Evolutionary conservation across 2,113 vertebrate genomes (phyloP).

Genomic region (Gallinago undulata): DNA sequence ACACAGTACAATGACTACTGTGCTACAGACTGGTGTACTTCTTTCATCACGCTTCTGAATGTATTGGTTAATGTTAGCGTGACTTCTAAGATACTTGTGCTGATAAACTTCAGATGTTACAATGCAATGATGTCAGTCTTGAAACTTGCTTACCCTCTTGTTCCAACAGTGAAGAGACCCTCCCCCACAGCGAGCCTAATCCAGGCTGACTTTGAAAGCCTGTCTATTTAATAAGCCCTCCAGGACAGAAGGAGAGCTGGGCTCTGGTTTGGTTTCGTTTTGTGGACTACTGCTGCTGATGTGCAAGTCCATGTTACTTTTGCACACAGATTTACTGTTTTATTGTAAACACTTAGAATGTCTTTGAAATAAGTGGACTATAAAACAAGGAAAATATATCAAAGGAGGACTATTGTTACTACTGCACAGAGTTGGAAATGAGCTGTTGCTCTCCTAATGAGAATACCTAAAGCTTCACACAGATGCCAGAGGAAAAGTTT

Average conservation of each 20-base stretch:
- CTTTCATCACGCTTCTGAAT: not conserved
- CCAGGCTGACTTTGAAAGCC: not conserved
- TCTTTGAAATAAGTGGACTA: not conserved
- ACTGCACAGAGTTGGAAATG: not conserved
- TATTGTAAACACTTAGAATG: not conserved
- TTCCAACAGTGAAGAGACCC: not conserved
- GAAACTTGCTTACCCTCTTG: not conserved
- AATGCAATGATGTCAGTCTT: not conserved
- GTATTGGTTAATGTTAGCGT: not conserved
- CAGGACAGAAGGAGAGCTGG: not conserved
- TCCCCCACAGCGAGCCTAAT: not conserved
- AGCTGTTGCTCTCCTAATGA: constrained; percentile 1
- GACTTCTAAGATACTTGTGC: not conserved
- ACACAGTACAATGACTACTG: not conserved
- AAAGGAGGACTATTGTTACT: not conserved
- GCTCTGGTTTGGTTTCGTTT: not conserved
- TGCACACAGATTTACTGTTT: not conserved
- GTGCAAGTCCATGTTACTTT: not conserved
- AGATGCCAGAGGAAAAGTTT: constrained; percentile 2
- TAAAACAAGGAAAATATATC: not conserved
- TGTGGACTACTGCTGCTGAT: not conserved
- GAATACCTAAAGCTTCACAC: not conserved
- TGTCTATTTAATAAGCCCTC: not conserved
- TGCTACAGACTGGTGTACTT: not conserved
- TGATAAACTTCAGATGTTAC: not conserved